phyloP scores from a whole-genome alignment of 2,113 vertebrate genomes.

The Noctilio leporinus region DNA sequence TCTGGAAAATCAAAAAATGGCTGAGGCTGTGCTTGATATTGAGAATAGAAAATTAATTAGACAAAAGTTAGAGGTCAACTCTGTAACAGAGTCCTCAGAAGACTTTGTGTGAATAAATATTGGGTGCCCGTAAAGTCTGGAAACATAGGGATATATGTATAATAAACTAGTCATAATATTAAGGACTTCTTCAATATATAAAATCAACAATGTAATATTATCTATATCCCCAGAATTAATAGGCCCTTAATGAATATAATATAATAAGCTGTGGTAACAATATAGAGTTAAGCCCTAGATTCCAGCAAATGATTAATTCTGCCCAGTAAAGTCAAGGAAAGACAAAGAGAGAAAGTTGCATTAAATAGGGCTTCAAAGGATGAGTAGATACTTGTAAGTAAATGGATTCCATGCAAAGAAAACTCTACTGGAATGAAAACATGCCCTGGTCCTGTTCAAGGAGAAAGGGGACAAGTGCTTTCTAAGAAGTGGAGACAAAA shows the following conservation, averaged over 20 bases:
- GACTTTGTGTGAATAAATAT: not conserved
- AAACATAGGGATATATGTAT: not conserved
- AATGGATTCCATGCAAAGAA: not conserved
- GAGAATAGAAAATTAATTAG: not conserved
- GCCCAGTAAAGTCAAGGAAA: not conserved
- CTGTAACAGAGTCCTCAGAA: not conserved
- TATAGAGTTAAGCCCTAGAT: not conserved
- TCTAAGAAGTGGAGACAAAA: not conserved
- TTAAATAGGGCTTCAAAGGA: not conserved
- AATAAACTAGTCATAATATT: not conserved
- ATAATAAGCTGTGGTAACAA: not conserved
- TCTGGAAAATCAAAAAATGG: not conserved
- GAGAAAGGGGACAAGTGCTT: not conserved
- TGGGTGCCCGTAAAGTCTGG: not conserved
- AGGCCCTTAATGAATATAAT: not conserved
- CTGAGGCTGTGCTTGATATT: not conserved
- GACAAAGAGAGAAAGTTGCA: not conserved
- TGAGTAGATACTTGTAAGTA: not conserved
- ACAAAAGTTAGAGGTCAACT: not conserved
- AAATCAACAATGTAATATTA: not conserved
- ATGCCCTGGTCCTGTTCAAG: not conserved
- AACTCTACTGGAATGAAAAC: not conserved
- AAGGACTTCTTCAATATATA: not conserved
- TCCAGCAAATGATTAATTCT: not conserved
- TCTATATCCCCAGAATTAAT: not conserved